Conservation (phyloP, 1,140 invertebrate species). For the Meloidogyne exigua region DNA sequence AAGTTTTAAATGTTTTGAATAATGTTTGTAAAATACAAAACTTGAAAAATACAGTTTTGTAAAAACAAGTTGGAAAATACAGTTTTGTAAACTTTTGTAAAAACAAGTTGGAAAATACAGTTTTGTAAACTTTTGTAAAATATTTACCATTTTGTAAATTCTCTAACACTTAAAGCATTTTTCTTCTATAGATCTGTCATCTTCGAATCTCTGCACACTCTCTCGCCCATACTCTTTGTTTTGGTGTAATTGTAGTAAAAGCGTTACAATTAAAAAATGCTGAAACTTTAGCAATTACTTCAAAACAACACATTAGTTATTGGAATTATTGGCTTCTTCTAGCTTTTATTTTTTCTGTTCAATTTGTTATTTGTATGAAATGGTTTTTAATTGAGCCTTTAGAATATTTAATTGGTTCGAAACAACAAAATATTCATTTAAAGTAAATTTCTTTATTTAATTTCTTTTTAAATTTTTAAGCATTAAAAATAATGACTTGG, state of each 20-base stretch:
- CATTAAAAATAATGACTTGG: not conserved
- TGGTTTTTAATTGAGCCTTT: conserved; percentile 17
- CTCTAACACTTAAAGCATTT: no score
- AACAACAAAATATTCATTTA: not conserved
- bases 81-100: no score
- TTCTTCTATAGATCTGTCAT: conserved; percentile 40
- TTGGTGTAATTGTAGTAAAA: conserved; percentile 60
- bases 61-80: no score
- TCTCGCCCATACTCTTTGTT: conserved; percentile 55
- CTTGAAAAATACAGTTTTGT: no score
- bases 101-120: not conserved
- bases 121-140: no score
- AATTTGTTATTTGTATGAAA: conserved; percentile 53
- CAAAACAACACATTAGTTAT: conserved; percentile 52
- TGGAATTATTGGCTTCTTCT: conserved; percentile 62
- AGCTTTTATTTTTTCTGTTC: conserved; percentile 60
- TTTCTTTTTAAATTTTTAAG: not conserved
- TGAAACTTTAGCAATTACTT: conserved; percentile 47
- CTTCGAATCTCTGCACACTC: conserved; percentile 49
- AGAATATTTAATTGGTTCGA: not conserved
- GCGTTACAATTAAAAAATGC: conserved; percentile 59
- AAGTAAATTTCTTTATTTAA: not conserved
- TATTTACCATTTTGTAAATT: no score
- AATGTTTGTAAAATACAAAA: no score
- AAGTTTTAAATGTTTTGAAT: no score